phyloP scores from a whole-genome alignment of 2,113 vertebrate genomes.

The Mungos mungo region DNA sequence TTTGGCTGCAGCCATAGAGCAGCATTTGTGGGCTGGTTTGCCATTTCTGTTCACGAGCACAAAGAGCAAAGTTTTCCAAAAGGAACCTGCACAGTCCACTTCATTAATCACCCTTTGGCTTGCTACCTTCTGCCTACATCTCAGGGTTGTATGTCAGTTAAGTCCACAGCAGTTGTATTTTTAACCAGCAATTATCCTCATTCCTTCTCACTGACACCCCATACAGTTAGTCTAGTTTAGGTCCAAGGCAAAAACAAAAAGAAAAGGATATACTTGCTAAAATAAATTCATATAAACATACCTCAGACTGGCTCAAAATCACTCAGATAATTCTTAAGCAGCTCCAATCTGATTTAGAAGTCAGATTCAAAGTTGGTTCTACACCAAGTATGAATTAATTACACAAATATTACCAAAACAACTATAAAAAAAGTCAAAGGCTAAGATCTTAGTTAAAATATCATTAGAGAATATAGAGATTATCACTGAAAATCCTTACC shows the following conservation, averaged over 20 bases:
- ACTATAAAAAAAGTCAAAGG: not conserved
- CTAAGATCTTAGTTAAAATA: conserved; percentile 17
- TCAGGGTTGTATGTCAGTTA: not conserved
- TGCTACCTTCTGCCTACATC: not conserved
- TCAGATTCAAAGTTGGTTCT: conserved; percentile 37
- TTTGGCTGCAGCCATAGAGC: not conserved
- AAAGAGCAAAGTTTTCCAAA: not conserved
- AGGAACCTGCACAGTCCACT: not conserved
- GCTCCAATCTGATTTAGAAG: not conserved
- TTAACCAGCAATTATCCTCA: conserved; percentile 53
- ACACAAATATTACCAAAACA: conserved; percentile 29
- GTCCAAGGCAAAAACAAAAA: conserved; percentile 1
- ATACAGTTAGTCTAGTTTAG: conserved; percentile 13
- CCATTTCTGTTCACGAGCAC: not conserved
- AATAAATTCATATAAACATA: conserved; percentile 51
- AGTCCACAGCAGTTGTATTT: conserved; percentile 46
- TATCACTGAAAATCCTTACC: not conserved
- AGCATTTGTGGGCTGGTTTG: not conserved
- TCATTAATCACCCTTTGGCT: not conserved
- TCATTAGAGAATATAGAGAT: not conserved
- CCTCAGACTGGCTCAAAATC: conserved; percentile 4
- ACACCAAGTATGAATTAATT: conserved; percentile 3
- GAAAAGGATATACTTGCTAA: not conserved
- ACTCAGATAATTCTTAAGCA: conserved; percentile 5
- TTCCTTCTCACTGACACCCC: conserved; percentile 30